Evolutionary conservation across 53 echinoderm and acorn worm genomes (phyloP).

Genomic region (Mesocentrotus franciscanus): DNA sequence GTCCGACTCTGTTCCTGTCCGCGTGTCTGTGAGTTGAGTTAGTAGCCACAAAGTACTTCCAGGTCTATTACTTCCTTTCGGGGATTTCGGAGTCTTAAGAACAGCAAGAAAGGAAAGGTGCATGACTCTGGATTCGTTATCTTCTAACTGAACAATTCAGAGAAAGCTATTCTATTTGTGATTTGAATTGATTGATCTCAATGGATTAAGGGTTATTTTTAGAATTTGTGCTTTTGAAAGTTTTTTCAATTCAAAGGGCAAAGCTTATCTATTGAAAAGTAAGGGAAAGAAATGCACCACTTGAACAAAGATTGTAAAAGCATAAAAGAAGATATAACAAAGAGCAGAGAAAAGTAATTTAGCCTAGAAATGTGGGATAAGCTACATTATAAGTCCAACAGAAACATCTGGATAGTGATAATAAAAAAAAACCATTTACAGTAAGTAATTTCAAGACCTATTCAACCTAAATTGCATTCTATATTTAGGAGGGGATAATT

Average conservation of each 20-base stretch:
- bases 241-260: background rate
- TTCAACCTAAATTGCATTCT: constrained; percentile 6
- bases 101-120: background rate
- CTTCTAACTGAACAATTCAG: background rate
- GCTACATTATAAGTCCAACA: background rate
- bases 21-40: background rate
- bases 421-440: background rate
- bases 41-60: constrained; percentile 19
- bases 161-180: background rate
- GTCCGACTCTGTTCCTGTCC: constrained; percentile 35
- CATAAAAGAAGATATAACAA: background rate
- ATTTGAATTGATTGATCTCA: background rate
- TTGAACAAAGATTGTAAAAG: background rate
- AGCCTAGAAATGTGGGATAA: background rate
- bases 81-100: background rate
- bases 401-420: background rate
- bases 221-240: background rate
- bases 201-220: constrained; percentile 8
- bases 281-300: background rate
- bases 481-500: background rate
- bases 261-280: background rate
- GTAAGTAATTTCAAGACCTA: background rate
- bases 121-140: background rate
- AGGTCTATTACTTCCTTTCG: constrained; percentile 14
- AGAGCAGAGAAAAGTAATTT: background rate